Evolutionary conservation across 1,140 invertebrate genomes (phyloP), one percentile per base, ranked within the genome.

Genomic region (Drosophila virilis): DNA sequence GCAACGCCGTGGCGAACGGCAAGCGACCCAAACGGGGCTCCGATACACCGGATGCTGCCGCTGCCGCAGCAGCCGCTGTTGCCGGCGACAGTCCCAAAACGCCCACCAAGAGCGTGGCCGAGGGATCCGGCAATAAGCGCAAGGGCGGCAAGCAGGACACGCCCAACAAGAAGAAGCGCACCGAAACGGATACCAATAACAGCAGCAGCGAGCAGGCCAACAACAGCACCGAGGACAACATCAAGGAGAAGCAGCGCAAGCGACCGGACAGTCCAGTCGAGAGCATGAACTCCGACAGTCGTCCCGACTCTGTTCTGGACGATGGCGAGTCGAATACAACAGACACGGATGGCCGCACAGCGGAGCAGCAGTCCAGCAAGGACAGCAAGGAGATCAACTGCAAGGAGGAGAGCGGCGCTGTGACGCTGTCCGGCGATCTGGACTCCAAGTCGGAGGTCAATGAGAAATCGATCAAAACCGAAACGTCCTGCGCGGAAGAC

Each of bases 241-340:
- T 81, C 42, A 95, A 96, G 80, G 96, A 96, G 86, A 96, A 96
- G 91, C 94, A 96, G 90, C 94, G 95, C 60, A 95, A 96, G 75
- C 92, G 95, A 50, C 92, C 94, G 13, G 94, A 94, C 73, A 97
- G 96, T 93, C 96, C 97, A 9, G 95, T 95, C 15, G 96, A 96
- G 90, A 97, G 96, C 83, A 93, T 96, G 48, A 96, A 96, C 22
- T 96, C 96, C 50, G 96, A 97, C 84, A 92, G 91, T 66, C 74
- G 92, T 28, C 96, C 96, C 60, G 96, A 96, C 76, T 95, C 96
- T 17, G 94, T 96, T 32, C 95, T 96, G 92, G 96, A 97, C 91
- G 96, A 97, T 80, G 94, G 93, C 8, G 96, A 96, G 80, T 91
- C 90, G 7, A 94, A 92, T 90, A 92, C 91, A 6, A 92, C 81